phyloP scores from a whole-genome alignment of 2,113 vertebrate species.

The Spilogale gracilis region DNA sequence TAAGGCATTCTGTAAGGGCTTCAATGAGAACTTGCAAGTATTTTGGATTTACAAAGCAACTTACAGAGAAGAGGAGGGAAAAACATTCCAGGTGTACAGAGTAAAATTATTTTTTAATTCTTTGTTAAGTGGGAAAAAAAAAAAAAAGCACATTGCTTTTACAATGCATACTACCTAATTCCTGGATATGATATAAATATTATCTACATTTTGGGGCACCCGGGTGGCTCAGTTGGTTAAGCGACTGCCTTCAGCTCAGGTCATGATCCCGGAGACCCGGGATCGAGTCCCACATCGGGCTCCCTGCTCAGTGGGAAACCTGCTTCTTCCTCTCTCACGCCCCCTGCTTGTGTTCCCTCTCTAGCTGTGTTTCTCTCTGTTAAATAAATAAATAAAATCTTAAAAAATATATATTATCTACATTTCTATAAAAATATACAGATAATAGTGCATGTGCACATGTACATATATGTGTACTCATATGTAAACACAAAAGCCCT shows the following conservation, averaged over 20 bases:
- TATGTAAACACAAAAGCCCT: not conserved
- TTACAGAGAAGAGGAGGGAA: not conserved
- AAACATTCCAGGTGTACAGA: not conserved
- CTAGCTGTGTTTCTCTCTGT: too few relatives aligned
- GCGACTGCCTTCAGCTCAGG: too few relatives aligned
- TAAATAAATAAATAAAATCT: too few relatives aligned
- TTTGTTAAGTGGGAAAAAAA: not conserved
- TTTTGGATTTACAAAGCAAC: constrained; percentile 29
- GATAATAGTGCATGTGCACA: not conserved
- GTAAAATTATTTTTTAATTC: not conserved
- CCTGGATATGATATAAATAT: not conserved
- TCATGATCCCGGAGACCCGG: too few relatives aligned
- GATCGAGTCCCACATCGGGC: too few relatives aligned
- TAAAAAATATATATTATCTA: not conserved
- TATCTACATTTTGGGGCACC: not conserved
- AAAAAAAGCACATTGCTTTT: not conserved
- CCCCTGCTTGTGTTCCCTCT: too few relatives aligned
- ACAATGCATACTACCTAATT: not conserved
- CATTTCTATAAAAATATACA: not conserved
- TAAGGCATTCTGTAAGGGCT: constrained; percentile 14
- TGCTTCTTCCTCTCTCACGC: too few relatives aligned
- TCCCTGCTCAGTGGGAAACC: too few relatives aligned
- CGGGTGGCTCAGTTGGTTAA: too few relatives aligned
- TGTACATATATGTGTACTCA: too few relatives aligned
- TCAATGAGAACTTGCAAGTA: constrained; percentile 41